These are phyloP conservation scores for Chamaetylas fuelleborni DNA, from an alignment of 2,113 vertebrate genomes.

Conservation along the genomic window DNA sequence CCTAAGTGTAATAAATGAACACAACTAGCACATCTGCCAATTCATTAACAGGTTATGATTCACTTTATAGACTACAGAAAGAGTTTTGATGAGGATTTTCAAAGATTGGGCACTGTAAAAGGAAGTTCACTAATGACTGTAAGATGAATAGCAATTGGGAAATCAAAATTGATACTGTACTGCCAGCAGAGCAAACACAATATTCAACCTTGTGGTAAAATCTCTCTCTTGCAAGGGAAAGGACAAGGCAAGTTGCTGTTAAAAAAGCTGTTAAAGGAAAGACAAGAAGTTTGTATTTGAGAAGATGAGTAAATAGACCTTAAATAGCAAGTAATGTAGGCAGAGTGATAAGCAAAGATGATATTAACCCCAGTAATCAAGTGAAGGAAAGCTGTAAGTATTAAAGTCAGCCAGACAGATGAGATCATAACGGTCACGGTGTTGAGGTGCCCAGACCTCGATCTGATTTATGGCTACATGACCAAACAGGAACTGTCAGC, in stretches of 20 bases:
- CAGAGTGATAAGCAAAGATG: not conserved
- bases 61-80: not conserved
- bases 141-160: not conserved
- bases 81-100: not conserved
- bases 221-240: not conserved
- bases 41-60: not conserved
- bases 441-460: not conserved
- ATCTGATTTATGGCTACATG: not conserved
- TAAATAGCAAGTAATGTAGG: not conserved
- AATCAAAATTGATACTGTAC: not conserved
- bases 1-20: not conserved
- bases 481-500: not conserved
- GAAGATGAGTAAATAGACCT: not conserved
- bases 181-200: not conserved
- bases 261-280: not conserved
- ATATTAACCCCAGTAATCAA: not conserved
- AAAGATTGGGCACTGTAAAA: not conserved
- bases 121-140: not conserved
- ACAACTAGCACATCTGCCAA: not conserved
- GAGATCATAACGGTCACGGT: not conserved
- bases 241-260: not conserved
- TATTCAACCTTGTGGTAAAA: not conserved
- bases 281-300: not conserved
- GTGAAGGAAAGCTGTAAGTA: not conserved
- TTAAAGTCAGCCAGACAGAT: not conserved